Percentiles rank a stretch among this genome's conserved stretches.
Conservation (phyloP, 1,140 invertebrate genomes). For the Atopsyche davidsoni region DNA sequence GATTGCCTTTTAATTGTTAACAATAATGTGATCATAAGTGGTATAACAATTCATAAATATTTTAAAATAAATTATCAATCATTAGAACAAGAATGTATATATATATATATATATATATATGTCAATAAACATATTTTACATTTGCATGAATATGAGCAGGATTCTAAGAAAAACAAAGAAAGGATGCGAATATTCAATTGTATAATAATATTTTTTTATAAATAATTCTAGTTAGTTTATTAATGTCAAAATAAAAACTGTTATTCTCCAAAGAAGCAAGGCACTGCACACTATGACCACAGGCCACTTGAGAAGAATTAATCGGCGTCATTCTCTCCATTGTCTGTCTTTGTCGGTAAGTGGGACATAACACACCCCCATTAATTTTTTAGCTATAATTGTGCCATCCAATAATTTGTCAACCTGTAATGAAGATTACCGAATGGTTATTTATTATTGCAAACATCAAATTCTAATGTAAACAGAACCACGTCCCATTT, state of each 20-base stretch:
- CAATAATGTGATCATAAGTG: too few relatives aligned
- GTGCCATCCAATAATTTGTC: slow-evolving; percentile 82
- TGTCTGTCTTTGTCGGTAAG: slow-evolving; percentile 69
- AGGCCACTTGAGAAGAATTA: not conserved
- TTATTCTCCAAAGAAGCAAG: slow-evolving; percentile 7
- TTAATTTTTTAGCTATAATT: slow-evolving; percentile 70
- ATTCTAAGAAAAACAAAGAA: too few relatives aligned
- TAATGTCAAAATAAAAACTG: not conserved
- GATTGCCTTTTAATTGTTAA: too few relatives aligned
- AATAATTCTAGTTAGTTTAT: too few relatives aligned
- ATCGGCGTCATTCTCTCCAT: slow-evolving; percentile 37
- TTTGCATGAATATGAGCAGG: too few relatives aligned
- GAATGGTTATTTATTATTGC: not conserved
- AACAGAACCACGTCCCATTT: too few relatives aligned
- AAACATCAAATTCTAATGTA: not conserved
- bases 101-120: slow-evolving; percentile 1
- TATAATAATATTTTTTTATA: too few relatives aligned
- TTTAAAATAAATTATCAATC: too few relatives aligned
- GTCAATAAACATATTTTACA: not conserved
- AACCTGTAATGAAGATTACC: slow-evolving; percentile 51
- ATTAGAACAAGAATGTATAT: not conserved
- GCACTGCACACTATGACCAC: slow-evolving; percentile 5
- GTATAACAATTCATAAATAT: too few relatives aligned
- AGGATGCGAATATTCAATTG: too few relatives aligned
- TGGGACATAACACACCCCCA: slow-evolving; percentile 97